Evolutionary conservation across 53 echinoderm and acorn worm genomes (phyloP), one percentile per base, ranked within the genome.

Genomic region (Luidia sarsii): DNA sequence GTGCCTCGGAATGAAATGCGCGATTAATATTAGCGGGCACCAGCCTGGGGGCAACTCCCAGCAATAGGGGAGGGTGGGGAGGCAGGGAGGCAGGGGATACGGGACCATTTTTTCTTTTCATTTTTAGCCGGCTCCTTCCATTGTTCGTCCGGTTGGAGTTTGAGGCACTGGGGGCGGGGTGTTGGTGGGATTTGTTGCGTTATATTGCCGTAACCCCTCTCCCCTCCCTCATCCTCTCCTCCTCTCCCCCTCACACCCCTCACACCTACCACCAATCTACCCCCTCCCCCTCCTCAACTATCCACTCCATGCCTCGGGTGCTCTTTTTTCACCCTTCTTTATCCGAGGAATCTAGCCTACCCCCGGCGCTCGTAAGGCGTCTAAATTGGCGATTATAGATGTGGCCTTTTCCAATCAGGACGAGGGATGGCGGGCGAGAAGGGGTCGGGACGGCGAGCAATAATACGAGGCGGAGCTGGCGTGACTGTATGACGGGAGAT

Each of bases 131-230:
- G 60, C 43, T 75, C 32, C 60, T 60, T 55, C 77, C 62, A 61
- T 61, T 77, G 77, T 77, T 43, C 43, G n/a, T n/a, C n/a, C 19
- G 32, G 23, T 14, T 61, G 77, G 41, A 59, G 77, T 30, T 61
- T 61, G 31, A 60, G 43, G 77, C 77, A n/a, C n/a, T n/a, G n/a
- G n/a, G 29, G 21, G n/a, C 20, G 62, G 77, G 77, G 13, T 60
- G 77, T 77, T 77, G 77, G 48, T 77, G 77, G 48, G 61, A 77
- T 77, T 61, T 77, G 77, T 77, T 77, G 77, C 77, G 33, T n/a
- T 46, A 43, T 77, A 77, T 77, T 77, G 77, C 31, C 55, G 77
- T 77, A n/a, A n/a, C 20, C 77, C 77, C 59, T 77, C 61, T 61
- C 45, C 11, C 61, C 60, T 61, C 77, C 18, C 18, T 1, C 60